A percentile compares a stretch with the other conserved stretches of the same genome.
Conservation (phyloP, 2,888 invertebrate species). For the Dioctria linearis region DNA sequence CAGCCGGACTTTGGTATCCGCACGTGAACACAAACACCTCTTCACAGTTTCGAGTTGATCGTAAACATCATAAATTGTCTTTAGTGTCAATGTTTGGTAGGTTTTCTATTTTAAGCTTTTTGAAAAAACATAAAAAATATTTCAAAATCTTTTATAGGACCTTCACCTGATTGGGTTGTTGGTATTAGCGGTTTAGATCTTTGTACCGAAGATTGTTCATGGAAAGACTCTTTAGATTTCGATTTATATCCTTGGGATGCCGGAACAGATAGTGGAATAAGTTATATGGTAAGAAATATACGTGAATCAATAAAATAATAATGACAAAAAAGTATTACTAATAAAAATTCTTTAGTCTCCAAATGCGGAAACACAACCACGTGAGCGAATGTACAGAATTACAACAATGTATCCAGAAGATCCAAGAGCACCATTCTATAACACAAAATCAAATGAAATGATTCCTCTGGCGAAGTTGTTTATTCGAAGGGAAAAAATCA, state of each 20-base stretch:
- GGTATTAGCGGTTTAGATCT: slow-evolving; percentile 92
- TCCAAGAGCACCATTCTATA: slow-evolving; percentile 93
- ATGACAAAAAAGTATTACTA: background rate
- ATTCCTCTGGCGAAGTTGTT: slow-evolving; percentile 88
- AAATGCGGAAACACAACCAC: slow-evolving; percentile 82
- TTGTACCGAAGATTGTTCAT: slow-evolving; percentile 90
- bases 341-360: slow-evolving; percentile 76
- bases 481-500: slow-evolving; percentile 81
- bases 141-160: slow-evolving; percentile 74
- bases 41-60: slow-evolving; percentile 86
- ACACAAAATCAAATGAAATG: slow-evolving; percentile 78
- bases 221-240: slow-evolving; percentile 87
- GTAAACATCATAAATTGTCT: slow-evolving; percentile 88
- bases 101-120: background rate
- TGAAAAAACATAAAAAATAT: background rate
- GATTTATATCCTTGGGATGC: slow-evolving; percentile 96
- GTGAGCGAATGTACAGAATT: slow-evolving; percentile 89
- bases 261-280: slow-evolving; percentile 93
- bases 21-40: slow-evolving; percentile 88
- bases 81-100: slow-evolving; percentile 89
- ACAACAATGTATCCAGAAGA: slow-evolving; percentile 93
- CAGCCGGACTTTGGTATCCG: slow-evolving; percentile 91
- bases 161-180: slow-evolving; percentile 98
- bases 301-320: no score
- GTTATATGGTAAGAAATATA: slow-evolving; percentile 81